Conservation (phyloP, 2,888 invertebrate genomes). For the Amphiduros pacificus region DNA sequence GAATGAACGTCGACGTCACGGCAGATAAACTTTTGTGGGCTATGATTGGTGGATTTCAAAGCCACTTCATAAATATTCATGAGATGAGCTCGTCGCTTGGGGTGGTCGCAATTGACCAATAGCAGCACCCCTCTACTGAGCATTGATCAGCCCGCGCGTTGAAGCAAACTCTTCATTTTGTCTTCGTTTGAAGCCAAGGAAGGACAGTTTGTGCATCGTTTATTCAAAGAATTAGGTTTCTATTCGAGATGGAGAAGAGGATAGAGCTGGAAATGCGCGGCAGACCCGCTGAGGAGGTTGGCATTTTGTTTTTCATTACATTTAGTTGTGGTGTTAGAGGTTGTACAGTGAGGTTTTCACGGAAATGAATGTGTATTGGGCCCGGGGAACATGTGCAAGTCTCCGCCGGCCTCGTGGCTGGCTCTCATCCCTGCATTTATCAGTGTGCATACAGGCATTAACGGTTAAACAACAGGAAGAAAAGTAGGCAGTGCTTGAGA, state of each 20-base stretch:
- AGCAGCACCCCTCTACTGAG: slow-evolving; percentile 32
- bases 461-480: no score
- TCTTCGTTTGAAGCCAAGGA: slow-evolving; percentile 12
- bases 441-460: no score
- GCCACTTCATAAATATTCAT: slow-evolving; percentile 16
- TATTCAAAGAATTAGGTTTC: no score
- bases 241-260: slow-evolving; percentile 61
- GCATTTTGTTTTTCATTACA: slow-evolving; percentile 3
- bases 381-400: not conserved
- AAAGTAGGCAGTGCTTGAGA: no score
- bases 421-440: no score
- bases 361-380: not conserved
- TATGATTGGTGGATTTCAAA: slow-evolving; percentile 20
- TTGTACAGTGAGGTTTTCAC: no score
- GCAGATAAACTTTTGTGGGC: slow-evolving; percentile 7
- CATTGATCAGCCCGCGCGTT: slow-evolving; percentile 47
- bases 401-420: not conserved
- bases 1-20: slow-evolving; percentile 17
- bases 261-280: slow-evolving; percentile 93
- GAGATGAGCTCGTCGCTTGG: slow-evolving; percentile 65
- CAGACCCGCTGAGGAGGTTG: slow-evolving; percentile 84
- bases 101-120: slow-evolving; percentile 39
- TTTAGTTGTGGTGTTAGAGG: no score
- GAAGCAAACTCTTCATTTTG: slow-evolving; percentile 31
- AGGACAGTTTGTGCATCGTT: no score